Percentiles rank a stretch among this genome's conserved stretches.
Evolutionary conservation across 2,113 vertebrate species (phyloP).

Genomic region (Menidia beryllina): DNA sequence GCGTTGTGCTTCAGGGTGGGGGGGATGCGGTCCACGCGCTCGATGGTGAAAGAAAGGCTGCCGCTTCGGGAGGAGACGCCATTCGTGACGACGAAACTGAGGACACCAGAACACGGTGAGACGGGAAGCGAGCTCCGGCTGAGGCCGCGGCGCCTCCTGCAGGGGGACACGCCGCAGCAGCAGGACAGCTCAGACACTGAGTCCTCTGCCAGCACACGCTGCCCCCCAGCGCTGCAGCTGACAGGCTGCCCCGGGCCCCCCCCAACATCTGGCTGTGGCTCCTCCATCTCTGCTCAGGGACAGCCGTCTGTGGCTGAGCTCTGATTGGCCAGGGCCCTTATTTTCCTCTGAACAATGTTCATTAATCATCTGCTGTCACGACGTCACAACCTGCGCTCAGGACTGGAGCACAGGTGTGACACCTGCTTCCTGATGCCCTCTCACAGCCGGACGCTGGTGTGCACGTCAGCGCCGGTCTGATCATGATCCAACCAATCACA

Average conservation of each 20-base stretch:
- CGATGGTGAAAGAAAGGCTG: conserved; percentile 63
- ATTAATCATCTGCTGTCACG: conserved; percentile 83
- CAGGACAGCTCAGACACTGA: background rate
- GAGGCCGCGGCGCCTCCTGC: background rate
- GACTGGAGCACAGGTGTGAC: no score
- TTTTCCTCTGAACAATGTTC: conserved; percentile 73
- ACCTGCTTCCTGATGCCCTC: conserved; percentile 8
- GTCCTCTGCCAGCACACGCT: conserved; percentile 70
- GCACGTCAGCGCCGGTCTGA: background rate
- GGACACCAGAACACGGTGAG: background rate
- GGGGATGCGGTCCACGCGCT: conserved; percentile 70
- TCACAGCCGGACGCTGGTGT: background rate
- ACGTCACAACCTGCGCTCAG: background rate
- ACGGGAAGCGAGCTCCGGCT: no score
- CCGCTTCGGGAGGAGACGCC: conserved; percentile 67
- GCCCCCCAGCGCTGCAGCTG: conserved; percentile 60
- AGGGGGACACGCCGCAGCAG: background rate
- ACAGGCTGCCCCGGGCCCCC: conserved; percentile 51
- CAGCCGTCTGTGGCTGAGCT: conserved; percentile 19
- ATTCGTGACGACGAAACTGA: conserved; percentile 84
- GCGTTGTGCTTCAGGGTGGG: conserved; percentile 70
- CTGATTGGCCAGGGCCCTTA: conserved; percentile 67
- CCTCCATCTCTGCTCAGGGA: conserved; percentile 75
- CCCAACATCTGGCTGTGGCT: conserved; percentile 78
- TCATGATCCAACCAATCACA: no score